Base-by-base conservation (phyloP, 53 echinoderm and acorn worm species). In the Holothuria scabra region DNA sequence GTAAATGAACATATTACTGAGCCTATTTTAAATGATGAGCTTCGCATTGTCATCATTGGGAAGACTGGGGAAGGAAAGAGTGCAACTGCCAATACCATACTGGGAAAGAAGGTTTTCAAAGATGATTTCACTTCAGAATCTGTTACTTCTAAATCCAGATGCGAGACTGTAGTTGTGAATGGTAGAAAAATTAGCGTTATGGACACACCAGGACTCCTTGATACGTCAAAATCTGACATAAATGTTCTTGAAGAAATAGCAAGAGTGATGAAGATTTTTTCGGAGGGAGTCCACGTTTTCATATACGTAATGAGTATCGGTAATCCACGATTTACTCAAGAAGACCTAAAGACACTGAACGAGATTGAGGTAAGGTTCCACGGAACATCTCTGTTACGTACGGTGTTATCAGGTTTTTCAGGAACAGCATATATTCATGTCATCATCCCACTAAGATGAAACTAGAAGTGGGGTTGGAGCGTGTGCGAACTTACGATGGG, bases 21-120 rank as follows among this genome's bases (percentile, higher is more conserved):
- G 1, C 16, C 52, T 52, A 14, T 52, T 52, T 52, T 52, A 52
- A 64, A 26, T 64, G 30, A 30, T 64, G 64, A 64, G 12, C 64
- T 64, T 64, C 64, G 64, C 26, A 64, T 64, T 30, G 64, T 64
- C 11, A 12, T 64, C 30, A 64, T 64, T 14, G 64, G 64, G 14
- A 64, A 64, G 64, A 64, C 64, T 26, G 64, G 64, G 20, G n/a
- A 26, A 12, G 64, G 64, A 26, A 64, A 64, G 30, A 64, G 64
- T 64, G 64, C 64, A 28, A 64, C 64, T 3, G 64, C 64, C 12
- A 64, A 64, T 64, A 64, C 64, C 7, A 64, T 64, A 28, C 25
- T 64, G 26, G 64, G 64, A 26, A 64, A 64, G 64, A 30, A 64
- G 25, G 21, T 64, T 26, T 64, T 64, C 30, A 21, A 19, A 19